phyloP scores from a whole-genome alignment of 2,113 vertebrate genomes.

The Montifringilla adamsi region DNA sequence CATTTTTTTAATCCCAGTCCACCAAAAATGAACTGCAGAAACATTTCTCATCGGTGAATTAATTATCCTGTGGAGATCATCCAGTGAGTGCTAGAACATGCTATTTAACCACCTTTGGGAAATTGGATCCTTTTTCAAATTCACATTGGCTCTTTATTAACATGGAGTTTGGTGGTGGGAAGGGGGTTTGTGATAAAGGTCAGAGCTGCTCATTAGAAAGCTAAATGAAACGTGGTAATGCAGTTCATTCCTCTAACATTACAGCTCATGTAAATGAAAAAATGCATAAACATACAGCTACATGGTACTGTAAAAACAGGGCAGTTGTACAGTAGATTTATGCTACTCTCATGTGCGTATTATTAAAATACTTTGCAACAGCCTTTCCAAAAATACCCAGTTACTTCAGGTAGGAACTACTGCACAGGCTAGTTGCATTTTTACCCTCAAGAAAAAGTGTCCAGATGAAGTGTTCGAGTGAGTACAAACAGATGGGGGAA shows the following conservation, averaged over 20 bases:
- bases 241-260: constrained; percentile 19
- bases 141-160: constrained; percentile 50
- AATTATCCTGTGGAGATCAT: constrained; percentile 69
- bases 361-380: background rate
- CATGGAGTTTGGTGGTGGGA: background rate
- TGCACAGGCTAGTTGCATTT: background rate
- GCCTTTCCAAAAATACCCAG: background rate
- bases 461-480: background rate
- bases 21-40: constrained; percentile 66
- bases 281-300: background rate
- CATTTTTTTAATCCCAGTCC: constrained; percentile 47
- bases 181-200: constrained; percentile 56
- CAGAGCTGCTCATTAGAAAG: constrained; percentile 67
- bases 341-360: background rate
- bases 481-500: background rate
- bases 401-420: background rate
- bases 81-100: constrained; percentile 29
- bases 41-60: constrained; percentile 55
- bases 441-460: background rate
- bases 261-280: constrained; percentile 23
- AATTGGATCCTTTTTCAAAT: constrained; percentile 54
- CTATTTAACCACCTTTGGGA: constrained; percentile 56
- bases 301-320: background rate
- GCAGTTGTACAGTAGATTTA: background rate
- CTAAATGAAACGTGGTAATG: constrained; percentile 44